A percentile compares a stretch with the other conserved stretches of the same genome.
phyloP scores from a whole-genome alignment of 2,797 vertebrate genomes.

The Oreortyx pictus region DNA sequence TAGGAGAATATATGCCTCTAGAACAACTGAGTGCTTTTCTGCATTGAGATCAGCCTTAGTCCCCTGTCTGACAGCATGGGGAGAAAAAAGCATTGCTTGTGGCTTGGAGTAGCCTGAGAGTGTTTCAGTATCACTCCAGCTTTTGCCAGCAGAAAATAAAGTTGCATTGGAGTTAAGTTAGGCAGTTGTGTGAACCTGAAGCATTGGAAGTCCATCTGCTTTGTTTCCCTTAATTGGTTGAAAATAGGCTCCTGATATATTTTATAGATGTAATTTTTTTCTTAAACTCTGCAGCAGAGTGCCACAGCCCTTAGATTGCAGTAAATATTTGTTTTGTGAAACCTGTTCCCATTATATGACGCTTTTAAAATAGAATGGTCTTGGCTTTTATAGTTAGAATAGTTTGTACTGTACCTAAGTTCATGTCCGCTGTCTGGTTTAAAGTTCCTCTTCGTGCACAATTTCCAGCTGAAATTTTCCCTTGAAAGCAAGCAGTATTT shows the following conservation, averaged over 20 bases:
- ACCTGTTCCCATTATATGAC: background rate
- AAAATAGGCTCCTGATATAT: background rate
- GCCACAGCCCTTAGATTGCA: background rate
- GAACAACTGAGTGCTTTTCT: background rate
- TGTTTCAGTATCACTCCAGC: background rate
- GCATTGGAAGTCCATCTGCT: background rate
- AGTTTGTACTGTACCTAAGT: background rate
- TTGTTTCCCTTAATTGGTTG: background rate
- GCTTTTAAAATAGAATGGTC: background rate
- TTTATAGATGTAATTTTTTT: background rate
- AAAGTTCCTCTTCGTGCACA: fast-evolving
- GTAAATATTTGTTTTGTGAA: background rate
- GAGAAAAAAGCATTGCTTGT: background rate
- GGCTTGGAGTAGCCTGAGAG: background rate
- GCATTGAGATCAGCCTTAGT: background rate
- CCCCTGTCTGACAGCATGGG: background rate
- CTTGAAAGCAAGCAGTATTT: background rate
- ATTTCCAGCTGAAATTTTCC: background rate
- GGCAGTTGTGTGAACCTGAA: background rate
- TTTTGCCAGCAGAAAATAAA: background rate
- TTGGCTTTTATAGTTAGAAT: background rate
- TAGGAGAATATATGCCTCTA: background rate
- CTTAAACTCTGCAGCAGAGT: background rate
- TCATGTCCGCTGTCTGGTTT: background rate
- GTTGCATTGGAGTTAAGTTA: background rate